phyloP scores from a whole-genome alignment of 2,888 invertebrate genomes.

The Apodemia duryi region DNA sequence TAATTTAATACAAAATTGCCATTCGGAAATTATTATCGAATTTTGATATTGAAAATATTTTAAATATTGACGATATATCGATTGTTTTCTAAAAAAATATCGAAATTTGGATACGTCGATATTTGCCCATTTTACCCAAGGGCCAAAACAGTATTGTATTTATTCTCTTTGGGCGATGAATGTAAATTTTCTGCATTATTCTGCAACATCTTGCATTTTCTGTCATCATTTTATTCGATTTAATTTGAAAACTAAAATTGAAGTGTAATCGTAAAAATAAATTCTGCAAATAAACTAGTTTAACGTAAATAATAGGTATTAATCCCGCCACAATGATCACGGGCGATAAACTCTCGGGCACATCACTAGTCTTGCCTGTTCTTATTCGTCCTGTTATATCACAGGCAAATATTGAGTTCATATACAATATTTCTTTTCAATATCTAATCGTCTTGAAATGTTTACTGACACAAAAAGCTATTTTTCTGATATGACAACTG shows the following conservation, averaged over 20 bases:
- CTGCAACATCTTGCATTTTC: not conserved
- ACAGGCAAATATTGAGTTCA: conserved; percentile 80
- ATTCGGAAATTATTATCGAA: too few species aligned
- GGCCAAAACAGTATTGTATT: too few species aligned
- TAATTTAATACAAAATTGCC: too few species aligned
- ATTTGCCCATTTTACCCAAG: too few species aligned
- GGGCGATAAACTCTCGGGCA: conserved; percentile 96
- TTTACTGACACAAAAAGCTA: not conserved
- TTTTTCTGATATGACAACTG: conserved; percentile 78
- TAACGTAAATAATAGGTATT: not conserved
- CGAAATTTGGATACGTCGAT: too few species aligned
- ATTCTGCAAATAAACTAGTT: not conserved
- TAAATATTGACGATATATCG: too few species aligned
- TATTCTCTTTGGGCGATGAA: too few species aligned
- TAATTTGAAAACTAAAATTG: not conserved
- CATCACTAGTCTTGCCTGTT: conserved; percentile 94
- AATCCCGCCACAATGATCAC: conserved; percentile 87
- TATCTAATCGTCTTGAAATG: not conserved
- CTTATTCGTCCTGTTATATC: conserved; percentile 94
- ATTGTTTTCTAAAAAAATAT: too few species aligned
- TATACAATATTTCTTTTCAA: not conserved
- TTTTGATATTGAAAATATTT: too few species aligned
- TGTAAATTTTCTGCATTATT: not conserved
- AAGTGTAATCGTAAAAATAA: not conserved
- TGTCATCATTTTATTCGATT: not conserved